Conservation (phyloP, 1,140 invertebrate species). For the Papilio polyxenes region DNA sequence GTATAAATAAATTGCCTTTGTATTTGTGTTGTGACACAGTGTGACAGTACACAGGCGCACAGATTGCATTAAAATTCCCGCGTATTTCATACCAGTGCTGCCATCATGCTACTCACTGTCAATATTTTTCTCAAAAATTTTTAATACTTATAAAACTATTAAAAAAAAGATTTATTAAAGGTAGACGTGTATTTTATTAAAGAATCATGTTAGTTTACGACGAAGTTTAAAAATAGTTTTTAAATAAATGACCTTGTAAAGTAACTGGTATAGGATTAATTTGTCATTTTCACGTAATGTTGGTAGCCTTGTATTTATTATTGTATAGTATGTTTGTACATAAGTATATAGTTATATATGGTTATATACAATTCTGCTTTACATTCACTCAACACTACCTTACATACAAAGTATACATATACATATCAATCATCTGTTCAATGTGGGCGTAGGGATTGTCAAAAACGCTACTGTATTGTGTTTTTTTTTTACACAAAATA, state of each 20-base stretch:
- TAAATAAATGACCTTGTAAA: neutral
- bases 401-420: constrained; percentile 45
- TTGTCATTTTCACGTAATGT: neutral
- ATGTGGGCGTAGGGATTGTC: constrained; percentile 60
- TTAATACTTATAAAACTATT: neutral
- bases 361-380: neutral
- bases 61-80: constrained; percentile 14
- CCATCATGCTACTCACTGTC: neutral
- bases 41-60: neutral
- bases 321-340: neutral
- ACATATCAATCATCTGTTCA: constrained; percentile 58
- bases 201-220: neutral
- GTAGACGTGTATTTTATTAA: neutral
- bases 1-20: neutral
- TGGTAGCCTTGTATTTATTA: neutral
- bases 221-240: neutral
- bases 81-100: neutral
- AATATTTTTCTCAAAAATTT: neutral
- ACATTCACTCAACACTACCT: constrained; percentile 19
- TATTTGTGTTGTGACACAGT: neutral
- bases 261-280: neutral
- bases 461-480: constrained; percentile 76
- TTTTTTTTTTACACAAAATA: constrained; percentile 57
- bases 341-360: constrained; percentile 4
- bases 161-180: neutral